Base-by-base conservation (phyloP, 2,113 vertebrate species). In the Oryzias javanicus region DNA sequence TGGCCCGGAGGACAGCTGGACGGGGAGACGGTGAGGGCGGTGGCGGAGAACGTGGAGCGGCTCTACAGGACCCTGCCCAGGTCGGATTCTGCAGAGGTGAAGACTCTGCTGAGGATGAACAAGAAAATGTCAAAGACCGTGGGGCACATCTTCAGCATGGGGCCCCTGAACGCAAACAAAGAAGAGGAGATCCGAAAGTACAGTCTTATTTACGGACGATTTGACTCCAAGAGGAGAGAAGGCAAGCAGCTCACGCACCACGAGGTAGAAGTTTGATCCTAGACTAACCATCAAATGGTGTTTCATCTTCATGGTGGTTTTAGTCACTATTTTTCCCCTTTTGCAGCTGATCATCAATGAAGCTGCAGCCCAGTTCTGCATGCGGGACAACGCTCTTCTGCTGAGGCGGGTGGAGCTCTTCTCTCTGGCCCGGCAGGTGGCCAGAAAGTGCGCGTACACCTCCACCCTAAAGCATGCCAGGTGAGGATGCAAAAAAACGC, bases 181-280 rank as follows among this genome's bases (percentile, higher is more conserved):
- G 95, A 97, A 70, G 95, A 97, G 56, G 96, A 98, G 87, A 97
- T 97, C 84, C 91, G 95, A 13, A 95, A 96, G 65, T 96, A 97
- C 90, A 98, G 96, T 45, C 93, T 95, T 19, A 98, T 98, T 80
- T 98, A 98, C 0, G 96, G 96, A 41, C 94, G 96, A 1, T 95
- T 96, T 4, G 96, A 98, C 79, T 95, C 94, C 17, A 96, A 95
- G 88, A 90, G 97, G 76, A 91, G 95, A 0, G 96, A 98, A 79
- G 94, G 95, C 85, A 96, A 96, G 78, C 95, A 95, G 81, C 95
- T 98, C 53, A 96, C 94, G 12, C 89, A 98, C 65, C 96, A 99
- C 1, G 96, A 99, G 94, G 96, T 98, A 87, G 85, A 91, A 67
- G 17, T 27, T 55, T 20, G 55, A n/a, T 44, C 41, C 56, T 13